phyloP scores from a whole-genome alignment of 2,113 vertebrate genomes.

The Progne subis region DNA sequence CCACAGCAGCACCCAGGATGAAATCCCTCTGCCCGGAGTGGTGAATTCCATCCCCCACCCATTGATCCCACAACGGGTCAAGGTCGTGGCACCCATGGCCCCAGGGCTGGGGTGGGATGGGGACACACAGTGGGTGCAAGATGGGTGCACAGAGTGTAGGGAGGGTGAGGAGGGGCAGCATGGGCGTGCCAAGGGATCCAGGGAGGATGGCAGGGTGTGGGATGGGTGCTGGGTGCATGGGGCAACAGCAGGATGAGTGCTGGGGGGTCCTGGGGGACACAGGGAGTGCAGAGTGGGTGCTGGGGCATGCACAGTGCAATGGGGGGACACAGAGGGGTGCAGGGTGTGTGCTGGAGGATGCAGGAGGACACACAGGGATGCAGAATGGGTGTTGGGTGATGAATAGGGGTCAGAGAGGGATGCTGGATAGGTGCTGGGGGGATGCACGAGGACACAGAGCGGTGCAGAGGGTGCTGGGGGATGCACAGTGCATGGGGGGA shows the following conservation, averaged over 20 bases:
- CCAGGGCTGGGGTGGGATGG: not conserved
- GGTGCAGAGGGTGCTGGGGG: too few relatives aligned
- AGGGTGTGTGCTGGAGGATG: not conserved
- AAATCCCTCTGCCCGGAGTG: not conserved
- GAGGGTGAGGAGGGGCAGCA: not conserved
- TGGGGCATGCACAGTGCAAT: not conserved
- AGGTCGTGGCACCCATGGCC: not conserved
- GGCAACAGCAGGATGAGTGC: not conserved
- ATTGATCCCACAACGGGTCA: fast-evolving
- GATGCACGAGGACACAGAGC: not conserved
- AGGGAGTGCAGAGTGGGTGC: not conserved
- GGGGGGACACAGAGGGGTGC: not conserved
- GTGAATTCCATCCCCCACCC: not conserved
- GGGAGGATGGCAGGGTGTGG: fast-evolving
- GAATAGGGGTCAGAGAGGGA: too few relatives aligned
- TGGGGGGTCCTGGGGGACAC: not conserved
- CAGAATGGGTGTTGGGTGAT: not conserved
- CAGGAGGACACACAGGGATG: not conserved
- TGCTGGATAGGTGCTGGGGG: not conserved
- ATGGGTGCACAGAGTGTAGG: not conserved
- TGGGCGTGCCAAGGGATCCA: not conserved
- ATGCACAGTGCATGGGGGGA: not conserved
- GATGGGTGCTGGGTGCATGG: not conserved
- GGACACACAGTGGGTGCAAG: not conserved
- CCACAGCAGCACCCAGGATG: fast-evolving